Percentiles rank a stretch among this genome's conserved stretches.
Evolutionary conservation across 2,113 vertebrate species (phyloP).

Genomic region (Bubo blakistoni): DNA sequence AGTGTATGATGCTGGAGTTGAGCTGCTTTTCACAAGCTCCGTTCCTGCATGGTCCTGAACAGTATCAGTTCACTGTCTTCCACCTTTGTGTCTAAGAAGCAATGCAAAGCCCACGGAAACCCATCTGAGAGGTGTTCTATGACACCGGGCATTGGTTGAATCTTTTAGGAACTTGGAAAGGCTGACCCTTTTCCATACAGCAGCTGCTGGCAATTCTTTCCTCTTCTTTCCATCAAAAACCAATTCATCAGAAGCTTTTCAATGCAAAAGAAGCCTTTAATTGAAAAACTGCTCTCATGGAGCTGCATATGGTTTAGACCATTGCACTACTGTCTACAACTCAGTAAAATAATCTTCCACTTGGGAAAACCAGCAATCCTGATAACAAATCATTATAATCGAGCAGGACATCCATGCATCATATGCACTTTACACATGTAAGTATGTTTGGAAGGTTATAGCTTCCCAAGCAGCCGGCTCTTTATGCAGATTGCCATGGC

Average conservation of each 20-base stretch:
- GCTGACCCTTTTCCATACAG: background rate
- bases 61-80: background rate
- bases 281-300: background rate
- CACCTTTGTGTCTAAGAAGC: background rate
- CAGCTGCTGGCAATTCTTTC: background rate
- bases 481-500: rapidly evolving
- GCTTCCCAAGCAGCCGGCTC: background rate
- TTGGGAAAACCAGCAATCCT: background rate
- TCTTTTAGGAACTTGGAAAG: background rate
- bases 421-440: background rate
- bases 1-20: background rate
- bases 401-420: background rate
- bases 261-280: background rate
- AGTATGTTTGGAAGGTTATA: background rate
- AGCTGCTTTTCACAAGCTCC: background rate
- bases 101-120: background rate
- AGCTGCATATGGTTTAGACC: background rate
- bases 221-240: background rate
- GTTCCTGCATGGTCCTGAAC: background rate
- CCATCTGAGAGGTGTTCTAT: background rate
- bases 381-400: background rate
- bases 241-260: background rate
- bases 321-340: background rate
- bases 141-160: rapidly evolving
- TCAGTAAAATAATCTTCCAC: background rate